Evolutionary conservation across 2,113 vertebrate genomes (phyloP).

Genomic region (Plotosus lineatus): DNA sequence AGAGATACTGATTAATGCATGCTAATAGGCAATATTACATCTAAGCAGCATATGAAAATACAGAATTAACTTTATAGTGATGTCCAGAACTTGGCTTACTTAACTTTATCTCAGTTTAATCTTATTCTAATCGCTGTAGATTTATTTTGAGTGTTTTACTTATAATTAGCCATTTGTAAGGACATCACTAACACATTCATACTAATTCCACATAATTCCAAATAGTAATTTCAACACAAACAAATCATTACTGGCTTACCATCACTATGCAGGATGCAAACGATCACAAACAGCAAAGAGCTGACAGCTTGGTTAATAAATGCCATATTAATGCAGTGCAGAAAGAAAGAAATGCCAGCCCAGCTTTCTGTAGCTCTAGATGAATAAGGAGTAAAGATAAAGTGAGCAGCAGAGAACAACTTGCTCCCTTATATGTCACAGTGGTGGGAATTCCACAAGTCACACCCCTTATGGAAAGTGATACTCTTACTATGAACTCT

Average conservation of each 20-base stretch:
- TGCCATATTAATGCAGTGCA: constrained; percentile 1
- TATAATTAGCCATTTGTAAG: neutral
- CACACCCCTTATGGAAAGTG: constrained; percentile 62
- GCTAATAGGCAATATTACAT: neutral
- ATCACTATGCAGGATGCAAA: neutral
- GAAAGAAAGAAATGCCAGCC: neutral
- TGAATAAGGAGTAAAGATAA: neutral
- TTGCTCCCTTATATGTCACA: constrained; percentile 54
- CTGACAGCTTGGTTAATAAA: neutral
- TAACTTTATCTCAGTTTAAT: neutral
- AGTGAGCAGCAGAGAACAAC: constrained; percentile 32
- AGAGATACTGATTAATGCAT: constrained; percentile 16
- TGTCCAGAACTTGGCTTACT: no score
- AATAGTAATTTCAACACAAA: neutral
- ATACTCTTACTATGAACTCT: neutral
- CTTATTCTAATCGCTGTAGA: neutral
- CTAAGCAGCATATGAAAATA: neutral
- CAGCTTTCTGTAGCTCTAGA: neutral
- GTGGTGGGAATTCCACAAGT: constrained; percentile 49
- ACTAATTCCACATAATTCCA: neutral
- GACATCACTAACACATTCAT: neutral
- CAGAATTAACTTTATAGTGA: neutral
- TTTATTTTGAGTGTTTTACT: neutral
- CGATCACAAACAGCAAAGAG: neutral
- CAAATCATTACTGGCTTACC: neutral